Evolutionary conservation across 2,113 vertebrate genomes (phyloP).

Genomic region (Pseudolaguvia tuberculata): DNA sequence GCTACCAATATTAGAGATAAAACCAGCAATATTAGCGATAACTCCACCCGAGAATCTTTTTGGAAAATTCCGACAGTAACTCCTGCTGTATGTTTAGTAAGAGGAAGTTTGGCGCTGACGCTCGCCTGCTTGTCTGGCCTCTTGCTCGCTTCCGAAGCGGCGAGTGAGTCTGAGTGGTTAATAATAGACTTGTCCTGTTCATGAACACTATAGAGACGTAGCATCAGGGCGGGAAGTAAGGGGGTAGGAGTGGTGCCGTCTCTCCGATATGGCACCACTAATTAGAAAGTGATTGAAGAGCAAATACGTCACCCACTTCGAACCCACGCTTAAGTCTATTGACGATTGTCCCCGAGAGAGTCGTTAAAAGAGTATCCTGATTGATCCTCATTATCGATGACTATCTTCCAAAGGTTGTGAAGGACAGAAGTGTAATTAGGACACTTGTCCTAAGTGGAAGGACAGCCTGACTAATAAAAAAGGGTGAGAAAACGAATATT

Average conservation of each 20-base stretch:
- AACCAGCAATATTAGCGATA: too few species aligned
- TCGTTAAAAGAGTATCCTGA: slow-evolving; percentile 5
- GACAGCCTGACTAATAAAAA: slow-evolving; percentile 33
- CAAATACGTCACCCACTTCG: slow-evolving; percentile 48
- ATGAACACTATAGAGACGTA: slow-evolving; percentile 38
- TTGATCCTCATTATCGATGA: slow-evolving; percentile 62
- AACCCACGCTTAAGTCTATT: slow-evolving; percentile 57
- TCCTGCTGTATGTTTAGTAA: slow-evolving; percentile 20
- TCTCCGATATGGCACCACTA: slow-evolving; percentile 45
- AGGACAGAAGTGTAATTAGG: slow-evolving; percentile 59
- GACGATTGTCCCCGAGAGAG: slow-evolving; percentile 26
- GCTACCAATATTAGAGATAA: background rate
- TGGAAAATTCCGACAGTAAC: background rate
- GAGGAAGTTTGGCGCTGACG: slow-evolving; percentile 20
- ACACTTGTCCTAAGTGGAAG: slow-evolving; percentile 37
- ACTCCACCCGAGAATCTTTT: too few species aligned
- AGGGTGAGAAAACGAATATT: too few species aligned
- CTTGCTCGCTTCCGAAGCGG: slow-evolving; percentile 30
- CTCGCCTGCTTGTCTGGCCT: slow-evolving; percentile 36
- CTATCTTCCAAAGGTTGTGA: slow-evolving; percentile 50
- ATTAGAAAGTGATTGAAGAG: slow-evolving; percentile 55
- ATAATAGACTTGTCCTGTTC: slow-evolving; percentile 43
- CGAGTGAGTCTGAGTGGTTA: slow-evolving; percentile 15
- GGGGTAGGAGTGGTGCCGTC: slow-evolving; percentile 33
- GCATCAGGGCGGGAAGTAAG: slow-evolving; percentile 30